A percentile compares a stretch with the other conserved stretches of the same genome.
Evolutionary conservation across 2,888 invertebrate genomes (phyloP).

Genomic region (Sesia apiformis): DNA sequence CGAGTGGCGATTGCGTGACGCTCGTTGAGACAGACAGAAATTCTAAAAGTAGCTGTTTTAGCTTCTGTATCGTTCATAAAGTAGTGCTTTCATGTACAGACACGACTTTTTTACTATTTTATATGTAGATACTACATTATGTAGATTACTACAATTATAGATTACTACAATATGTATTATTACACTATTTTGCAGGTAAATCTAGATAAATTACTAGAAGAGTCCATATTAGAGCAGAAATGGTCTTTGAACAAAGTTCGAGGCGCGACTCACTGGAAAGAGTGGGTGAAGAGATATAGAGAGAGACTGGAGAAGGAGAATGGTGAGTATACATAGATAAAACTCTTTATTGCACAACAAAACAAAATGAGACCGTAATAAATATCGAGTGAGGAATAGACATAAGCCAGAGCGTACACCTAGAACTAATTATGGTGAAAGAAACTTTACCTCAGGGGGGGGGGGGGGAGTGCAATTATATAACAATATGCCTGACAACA

Average conservation of each 20-base stretch:
- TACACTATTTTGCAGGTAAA: conserved; percentile 29
- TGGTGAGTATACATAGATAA: conserved; percentile 24
- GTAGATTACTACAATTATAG: too few species aligned
- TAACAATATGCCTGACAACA: too few species aligned
- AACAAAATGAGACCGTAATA: neutral
- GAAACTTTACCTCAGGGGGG: too few species aligned
- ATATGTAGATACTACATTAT: too few species aligned
- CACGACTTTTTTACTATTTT: too few species aligned
- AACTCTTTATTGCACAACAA: neutral
- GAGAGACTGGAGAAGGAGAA: conserved; percentile 35
- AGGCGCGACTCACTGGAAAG: conserved; percentile 25
- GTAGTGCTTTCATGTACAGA: too few species aligned
- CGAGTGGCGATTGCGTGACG: too few species aligned
- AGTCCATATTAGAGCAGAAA: conserved; percentile 31
- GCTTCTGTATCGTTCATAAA: too few species aligned
- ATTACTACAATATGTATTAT: neutral
- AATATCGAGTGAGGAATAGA: neutral
- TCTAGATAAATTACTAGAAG: conserved; percentile 31
- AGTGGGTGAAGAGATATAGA: conserved; percentile 49
- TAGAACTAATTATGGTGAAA: too few species aligned
- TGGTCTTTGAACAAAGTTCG: conserved; percentile 65
- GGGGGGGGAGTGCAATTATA: too few species aligned
- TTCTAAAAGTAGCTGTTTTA: too few species aligned
- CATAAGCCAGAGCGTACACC: neutral
- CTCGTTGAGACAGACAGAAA: too few species aligned